Evolutionary conservation across 2,113 vertebrate genomes (phyloP).

Genomic region (Alouatta palliata): DNA sequence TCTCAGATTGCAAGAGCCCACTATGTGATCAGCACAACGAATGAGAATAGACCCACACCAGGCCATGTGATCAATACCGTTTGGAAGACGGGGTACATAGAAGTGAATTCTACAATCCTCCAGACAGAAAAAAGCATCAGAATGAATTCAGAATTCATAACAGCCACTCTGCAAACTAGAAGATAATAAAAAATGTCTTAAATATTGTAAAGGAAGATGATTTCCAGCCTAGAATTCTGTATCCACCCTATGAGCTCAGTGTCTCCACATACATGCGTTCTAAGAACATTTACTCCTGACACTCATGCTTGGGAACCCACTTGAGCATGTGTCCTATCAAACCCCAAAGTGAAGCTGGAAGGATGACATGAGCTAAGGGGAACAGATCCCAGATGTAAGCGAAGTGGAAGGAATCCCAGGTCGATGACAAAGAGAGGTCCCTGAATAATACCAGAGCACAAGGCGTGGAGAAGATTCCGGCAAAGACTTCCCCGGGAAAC

Average conservation of each 20-base stretch:
- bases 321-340: neutral
- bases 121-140: neutral
- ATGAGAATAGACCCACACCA: neutral
- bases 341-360: rapidly evolving
- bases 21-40: rapidly evolving
- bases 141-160: no score
- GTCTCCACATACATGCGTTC: neutral
- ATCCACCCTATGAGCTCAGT: no score
- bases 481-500: neutral
- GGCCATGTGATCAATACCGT: rapidly evolving
- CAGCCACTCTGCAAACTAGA: no score
- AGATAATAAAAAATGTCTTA: no score
- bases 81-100: rapidly evolving
- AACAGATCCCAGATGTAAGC: rapidly evolving
- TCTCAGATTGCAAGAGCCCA: no score
- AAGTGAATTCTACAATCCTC: neutral
- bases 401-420: neutral
- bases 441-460: neutral
- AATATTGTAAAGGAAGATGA: no score
- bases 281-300: neutral
- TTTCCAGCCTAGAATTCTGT: neutral
- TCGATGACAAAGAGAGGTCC: rapidly evolving
- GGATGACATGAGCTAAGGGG: rapidly evolving
- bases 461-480: neutral
- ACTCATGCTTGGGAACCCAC: neutral